Base-by-base conservation (phyloP, 2,888 invertebrate species). In the Deilephila elpenor region DNA sequence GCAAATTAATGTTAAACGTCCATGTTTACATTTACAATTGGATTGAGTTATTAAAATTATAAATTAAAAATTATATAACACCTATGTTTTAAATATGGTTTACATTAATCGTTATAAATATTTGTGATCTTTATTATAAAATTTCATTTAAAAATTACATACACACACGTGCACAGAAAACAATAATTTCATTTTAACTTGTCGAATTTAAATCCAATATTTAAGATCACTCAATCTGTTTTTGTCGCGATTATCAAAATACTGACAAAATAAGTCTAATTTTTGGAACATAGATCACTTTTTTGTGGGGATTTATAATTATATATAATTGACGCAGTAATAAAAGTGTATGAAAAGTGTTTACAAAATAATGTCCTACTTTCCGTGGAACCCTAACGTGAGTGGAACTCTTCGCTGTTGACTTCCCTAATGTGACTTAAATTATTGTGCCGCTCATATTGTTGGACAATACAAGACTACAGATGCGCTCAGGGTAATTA, bases 351-450 rank as follows among this genome's bases (percentile, higher is more conserved):
- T 14, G 17, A 62, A 62, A n/a, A n/a, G 3, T 19, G 34, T n/a
- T 19, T 6, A n/a, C n/a, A n/a, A 37, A 17, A 51, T 14, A 32
- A 25, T 25, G 25, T 51, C 44, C 25, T 67, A 67, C 1, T 11
- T 20, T 14, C 14, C 20, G 34, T 44, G 73, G 73, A 73, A 61
- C 71, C 61, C 73, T 71, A 62, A 70, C 19, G 19, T 61, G 53
- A 71, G 34, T 60, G 37, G 17, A 61, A 70, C 44, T 70, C 60
- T 73, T 51, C 60, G 60, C 70, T 60, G 60, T 70, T 73, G 60
- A 51, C 59, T 70, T 60, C 70, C 51, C 17, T 73, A 71, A 73
- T 73, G 71, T 61, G 51, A 60, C 62, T 73, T 71, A 73, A 73
- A 73, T 73, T 73, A 73, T 70, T 37, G 67, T 72, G 59, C 59